Conservation (phyloP, 2,888 invertebrate species). For the Nematopogon swammerdamellus region DNA sequence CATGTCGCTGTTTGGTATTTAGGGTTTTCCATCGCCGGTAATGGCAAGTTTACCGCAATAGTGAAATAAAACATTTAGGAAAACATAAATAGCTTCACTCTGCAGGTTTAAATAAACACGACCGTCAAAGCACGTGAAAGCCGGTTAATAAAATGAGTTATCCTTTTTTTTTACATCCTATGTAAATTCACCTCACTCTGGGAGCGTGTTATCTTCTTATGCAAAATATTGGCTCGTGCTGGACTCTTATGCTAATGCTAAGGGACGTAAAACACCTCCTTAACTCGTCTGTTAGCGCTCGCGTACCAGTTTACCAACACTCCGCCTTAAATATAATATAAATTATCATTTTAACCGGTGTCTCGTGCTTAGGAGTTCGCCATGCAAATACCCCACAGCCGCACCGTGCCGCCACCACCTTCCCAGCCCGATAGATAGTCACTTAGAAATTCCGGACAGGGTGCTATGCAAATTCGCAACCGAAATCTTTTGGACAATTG, state of each 20-base stretch:
- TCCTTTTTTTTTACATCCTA: background rate
- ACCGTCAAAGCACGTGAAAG: no score
- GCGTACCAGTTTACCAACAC: background rate
- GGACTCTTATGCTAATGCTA: conserved; percentile 23
- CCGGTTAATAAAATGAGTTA: background rate
- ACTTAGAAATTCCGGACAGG: conserved; percentile 27
- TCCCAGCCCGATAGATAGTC: conserved; percentile 24
- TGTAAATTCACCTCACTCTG: conserved; percentile 28
- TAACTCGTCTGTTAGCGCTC: conserved; percentile 1
- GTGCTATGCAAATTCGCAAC: conserved; percentile 35
- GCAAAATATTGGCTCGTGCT: conserved; percentile 52
- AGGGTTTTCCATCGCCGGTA: no score
- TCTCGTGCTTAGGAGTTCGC: background rate
- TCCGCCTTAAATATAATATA: background rate
- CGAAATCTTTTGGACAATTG: conserved; percentile 1
- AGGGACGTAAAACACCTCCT: conserved; percentile 1
- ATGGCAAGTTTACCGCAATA: no score
- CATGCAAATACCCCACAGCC: background rate
- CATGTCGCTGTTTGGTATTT: no score
- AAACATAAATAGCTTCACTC: no score
- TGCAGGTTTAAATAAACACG: background rate
- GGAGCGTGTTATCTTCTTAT: conserved; percentile 45
- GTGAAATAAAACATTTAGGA: no score
- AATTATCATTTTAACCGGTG: background rate
- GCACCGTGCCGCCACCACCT: background rate